Evolutionary conservation across 2,113 vertebrate genomes (phyloP).

Genomic region (Osmerus eperlanus): DNA sequence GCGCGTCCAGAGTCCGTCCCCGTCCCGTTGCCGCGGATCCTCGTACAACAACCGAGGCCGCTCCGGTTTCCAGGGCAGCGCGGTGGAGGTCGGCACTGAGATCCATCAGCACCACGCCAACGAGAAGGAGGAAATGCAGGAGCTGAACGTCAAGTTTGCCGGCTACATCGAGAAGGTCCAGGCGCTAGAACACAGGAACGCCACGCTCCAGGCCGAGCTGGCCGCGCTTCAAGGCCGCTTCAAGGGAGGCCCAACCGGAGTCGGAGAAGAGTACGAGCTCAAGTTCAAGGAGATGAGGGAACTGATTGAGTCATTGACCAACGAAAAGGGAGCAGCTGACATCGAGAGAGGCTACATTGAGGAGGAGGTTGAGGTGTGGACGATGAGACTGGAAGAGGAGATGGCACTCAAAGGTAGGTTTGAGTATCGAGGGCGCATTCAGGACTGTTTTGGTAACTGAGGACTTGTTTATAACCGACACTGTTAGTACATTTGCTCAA

Average conservation of each 20-base stretch:
- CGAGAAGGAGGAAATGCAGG: conserved; percentile 79
- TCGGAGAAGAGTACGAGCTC: conserved; percentile 70
- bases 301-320: conserved; percentile 73
- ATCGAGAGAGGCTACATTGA: conserved; percentile 66
- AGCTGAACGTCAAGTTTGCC: conserved; percentile 73
- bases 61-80: conserved; percentile 48
- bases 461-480: background rate
- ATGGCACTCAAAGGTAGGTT: conserved; percentile 66
- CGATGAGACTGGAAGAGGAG: conserved; percentile 75
- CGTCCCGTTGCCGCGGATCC: conserved; percentile 62
- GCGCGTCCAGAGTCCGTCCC: conserved; percentile 71
- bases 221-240: conserved; percentile 56
- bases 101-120: conserved; percentile 67
- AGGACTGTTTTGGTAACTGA: no score
- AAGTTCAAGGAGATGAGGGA: conserved; percentile 73
- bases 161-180: conserved; percentile 78
- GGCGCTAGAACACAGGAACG: conserved; percentile 70
- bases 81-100: conserved; percentile 60
- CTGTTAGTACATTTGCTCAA: background rate
- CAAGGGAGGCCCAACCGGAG: conserved; percentile 57
- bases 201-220: conserved; percentile 51
- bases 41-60: conserved; percentile 61
- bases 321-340: conserved; percentile 69
- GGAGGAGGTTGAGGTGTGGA: conserved; percentile 69
- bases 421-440: background rate